Conservation (phyloP, 2,797 vertebrate species). For the Triplophysa yarkandensis region DNA sequence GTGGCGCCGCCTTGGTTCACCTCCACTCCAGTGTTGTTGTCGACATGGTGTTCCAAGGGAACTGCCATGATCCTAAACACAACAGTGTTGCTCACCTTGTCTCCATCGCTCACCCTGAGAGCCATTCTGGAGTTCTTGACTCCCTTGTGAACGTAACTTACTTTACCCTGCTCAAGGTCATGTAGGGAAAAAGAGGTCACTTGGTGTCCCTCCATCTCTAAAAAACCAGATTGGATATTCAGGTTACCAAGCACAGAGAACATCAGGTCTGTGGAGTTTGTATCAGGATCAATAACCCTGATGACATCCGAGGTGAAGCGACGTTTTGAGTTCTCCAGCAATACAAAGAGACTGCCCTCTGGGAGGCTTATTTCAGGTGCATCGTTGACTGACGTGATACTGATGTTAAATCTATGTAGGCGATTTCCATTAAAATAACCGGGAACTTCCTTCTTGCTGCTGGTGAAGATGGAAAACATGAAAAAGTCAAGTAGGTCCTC, state of each 20-base stretch:
- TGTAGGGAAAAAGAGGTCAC: slow-evolving; percentile 77
- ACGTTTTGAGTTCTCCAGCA: slow-evolving; percentile 84
- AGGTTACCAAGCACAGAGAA: slow-evolving; percentile 82
- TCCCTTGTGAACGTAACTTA: slow-evolving; percentile 84
- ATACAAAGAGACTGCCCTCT: slow-evolving; percentile 78
- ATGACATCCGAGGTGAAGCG: slow-evolving; percentile 74
- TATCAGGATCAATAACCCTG: slow-evolving; percentile 82
- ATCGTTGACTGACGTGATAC: slow-evolving; percentile 82
- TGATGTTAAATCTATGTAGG: slow-evolving; percentile 80
- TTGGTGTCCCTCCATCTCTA: slow-evolving; percentile 79
- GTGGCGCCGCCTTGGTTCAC: slow-evolving; percentile 75
- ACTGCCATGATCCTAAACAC: slow-evolving; percentile 82
- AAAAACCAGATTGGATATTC: slow-evolving; percentile 78
- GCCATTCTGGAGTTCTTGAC: slow-evolving; percentile 79
- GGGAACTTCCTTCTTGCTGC: slow-evolving; percentile 73
- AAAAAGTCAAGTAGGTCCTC: slow-evolving; percentile 83
- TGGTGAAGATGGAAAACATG: slow-evolving; percentile 81
- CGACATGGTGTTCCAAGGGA: slow-evolving; percentile 78
- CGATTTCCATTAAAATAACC: slow-evolving; percentile 70
- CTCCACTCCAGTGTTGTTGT: slow-evolving; percentile 79
- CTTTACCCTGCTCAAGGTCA: slow-evolving; percentile 78
- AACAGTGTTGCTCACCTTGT: slow-evolving; percentile 85
- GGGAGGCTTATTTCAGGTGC: slow-evolving; percentile 83
- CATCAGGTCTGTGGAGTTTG: slow-evolving; percentile 71
- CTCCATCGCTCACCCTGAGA: slow-evolving; percentile 85